Evolutionary conservation across 2,888 invertebrate genomes (phyloP).

Genomic region (Palloptera scutellata): DNA sequence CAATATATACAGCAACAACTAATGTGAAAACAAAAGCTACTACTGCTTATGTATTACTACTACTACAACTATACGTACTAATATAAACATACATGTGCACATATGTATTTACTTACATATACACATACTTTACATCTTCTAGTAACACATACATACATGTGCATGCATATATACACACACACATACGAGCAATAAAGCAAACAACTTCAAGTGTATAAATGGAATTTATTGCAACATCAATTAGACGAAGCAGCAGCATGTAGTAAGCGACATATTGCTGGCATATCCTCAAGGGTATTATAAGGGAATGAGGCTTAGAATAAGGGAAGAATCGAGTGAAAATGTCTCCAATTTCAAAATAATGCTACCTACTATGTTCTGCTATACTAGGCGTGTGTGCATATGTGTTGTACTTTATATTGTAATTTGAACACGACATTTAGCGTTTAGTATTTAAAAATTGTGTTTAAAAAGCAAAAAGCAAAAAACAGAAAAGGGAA

Average conservation of each 20-base stretch:
- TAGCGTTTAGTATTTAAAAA: not conserved
- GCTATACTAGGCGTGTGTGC: too few relatives aligned
- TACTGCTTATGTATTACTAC: not conserved
- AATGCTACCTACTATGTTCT: too few relatives aligned
- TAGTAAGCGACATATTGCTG: too few relatives aligned
- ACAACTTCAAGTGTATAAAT: conserved; percentile 10
- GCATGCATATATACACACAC: not conserved
- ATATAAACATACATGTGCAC: not conserved
- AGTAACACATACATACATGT: not conserved
- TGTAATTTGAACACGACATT: conserved; percentile 1
- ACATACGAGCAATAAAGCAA: not conserved
- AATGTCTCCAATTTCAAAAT: too few relatives aligned
- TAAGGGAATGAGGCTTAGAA: too few relatives aligned
- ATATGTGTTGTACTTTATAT: not conserved
- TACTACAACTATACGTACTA: not conserved
- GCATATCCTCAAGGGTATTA: too few relatives aligned
- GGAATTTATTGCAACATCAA: conserved; percentile 28
- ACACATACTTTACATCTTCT: not conserved
- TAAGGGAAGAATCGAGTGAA: too few relatives aligned
- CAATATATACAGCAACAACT: not conserved
- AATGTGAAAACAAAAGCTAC: not conserved
- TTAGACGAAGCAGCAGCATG: conserved; percentile 7
- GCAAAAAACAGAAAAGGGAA: not conserved
- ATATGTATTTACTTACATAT: not conserved
- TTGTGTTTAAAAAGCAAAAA: not conserved